phyloP scores from a whole-genome alignment of 2,113 vertebrate genomes.

The Microtus ochrogaster region DNA sequence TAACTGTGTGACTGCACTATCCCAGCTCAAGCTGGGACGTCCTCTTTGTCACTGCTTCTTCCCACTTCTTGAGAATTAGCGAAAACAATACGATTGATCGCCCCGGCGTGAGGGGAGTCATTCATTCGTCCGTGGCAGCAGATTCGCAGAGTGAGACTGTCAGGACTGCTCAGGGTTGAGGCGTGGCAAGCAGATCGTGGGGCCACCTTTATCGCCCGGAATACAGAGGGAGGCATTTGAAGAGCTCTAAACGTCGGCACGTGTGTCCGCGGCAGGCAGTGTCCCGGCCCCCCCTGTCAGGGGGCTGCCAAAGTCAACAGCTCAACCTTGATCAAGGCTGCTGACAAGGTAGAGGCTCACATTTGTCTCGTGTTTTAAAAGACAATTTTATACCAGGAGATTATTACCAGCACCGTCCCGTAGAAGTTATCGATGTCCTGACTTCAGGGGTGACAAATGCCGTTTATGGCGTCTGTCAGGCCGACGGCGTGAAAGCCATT shows the following conservation, averaged over 20 bases:
- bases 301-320: neutral
- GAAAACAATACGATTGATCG: neutral
- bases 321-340: conserved; percentile 19
- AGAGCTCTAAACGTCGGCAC: neutral
- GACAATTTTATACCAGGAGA: conserved; percentile 66
- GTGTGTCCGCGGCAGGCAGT: rapidly evolving
- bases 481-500: conserved; percentile 55
- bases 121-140: conserved; percentile 48
- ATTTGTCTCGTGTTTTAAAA: conserved; percentile 69
- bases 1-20: neutral
- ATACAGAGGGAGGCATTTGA: neutral
- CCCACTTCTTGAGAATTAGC: neutral
- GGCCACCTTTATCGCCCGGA: neutral
- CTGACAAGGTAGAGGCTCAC: conserved; percentile 13
- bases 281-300: neutral
- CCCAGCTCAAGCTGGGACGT: neutral
- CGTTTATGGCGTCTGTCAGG: conserved; percentile 71
- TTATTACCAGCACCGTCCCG: conserved; percentile 58
- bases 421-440: conserved; percentile 63
- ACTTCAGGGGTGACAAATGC: conserved; percentile 70
- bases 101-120: neutral
- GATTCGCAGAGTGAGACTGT: conserved; percentile 55
- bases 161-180: neutral
- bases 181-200: conserved; percentile 5
- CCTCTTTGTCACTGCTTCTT: neutral